Conservation (phyloP, 2,888 invertebrate genomes). For the Tryphoninae sp. region DNA sequence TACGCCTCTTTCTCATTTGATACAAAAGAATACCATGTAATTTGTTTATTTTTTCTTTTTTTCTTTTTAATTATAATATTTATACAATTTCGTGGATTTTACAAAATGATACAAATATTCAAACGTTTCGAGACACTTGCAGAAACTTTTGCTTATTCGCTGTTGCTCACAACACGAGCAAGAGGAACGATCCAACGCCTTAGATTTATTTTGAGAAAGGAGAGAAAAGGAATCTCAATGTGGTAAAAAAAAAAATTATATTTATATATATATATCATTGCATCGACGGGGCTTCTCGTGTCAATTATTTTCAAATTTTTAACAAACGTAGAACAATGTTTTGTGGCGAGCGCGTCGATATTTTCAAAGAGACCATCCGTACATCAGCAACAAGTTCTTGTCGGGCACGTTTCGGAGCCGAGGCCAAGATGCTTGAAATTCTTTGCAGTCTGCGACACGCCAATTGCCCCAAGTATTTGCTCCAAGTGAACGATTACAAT, state of each 20-base stretch:
- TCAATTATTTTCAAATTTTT: too few relatives aligned
- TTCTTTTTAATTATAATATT: slow-evolving; percentile 57
- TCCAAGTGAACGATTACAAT: too few relatives aligned
- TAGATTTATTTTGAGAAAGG: neutral
- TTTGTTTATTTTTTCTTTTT: slow-evolving; percentile 30
- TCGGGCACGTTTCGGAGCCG: too few relatives aligned
- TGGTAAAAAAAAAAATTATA: slow-evolving; percentile 4
- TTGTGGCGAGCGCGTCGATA: too few relatives aligned
- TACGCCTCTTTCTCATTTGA: slow-evolving; percentile 39
- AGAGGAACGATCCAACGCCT: slow-evolving; percentile 22
- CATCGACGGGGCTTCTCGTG: too few relatives aligned
- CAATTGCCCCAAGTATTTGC: too few relatives aligned
- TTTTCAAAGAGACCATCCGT: too few relatives aligned
- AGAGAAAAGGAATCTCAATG: slow-evolving; percentile 40
- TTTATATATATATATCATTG: too few relatives aligned
- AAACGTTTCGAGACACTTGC: slow-evolving; percentile 45
- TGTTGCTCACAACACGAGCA: slow-evolving; percentile 9
- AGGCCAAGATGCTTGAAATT: too few relatives aligned
- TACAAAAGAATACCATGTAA: slow-evolving; percentile 55
- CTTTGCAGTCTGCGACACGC: too few relatives aligned
- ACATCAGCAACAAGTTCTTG: too few relatives aligned
- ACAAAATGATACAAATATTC: slow-evolving; percentile 44
- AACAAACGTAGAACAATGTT: too few relatives aligned
- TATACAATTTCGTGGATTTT: slow-evolving; percentile 54
- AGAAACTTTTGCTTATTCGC: slow-evolving; percentile 5